Evolutionary conservation across 2,888 invertebrate species (phyloP).

Genomic region (Xiphydria camelus): DNA sequence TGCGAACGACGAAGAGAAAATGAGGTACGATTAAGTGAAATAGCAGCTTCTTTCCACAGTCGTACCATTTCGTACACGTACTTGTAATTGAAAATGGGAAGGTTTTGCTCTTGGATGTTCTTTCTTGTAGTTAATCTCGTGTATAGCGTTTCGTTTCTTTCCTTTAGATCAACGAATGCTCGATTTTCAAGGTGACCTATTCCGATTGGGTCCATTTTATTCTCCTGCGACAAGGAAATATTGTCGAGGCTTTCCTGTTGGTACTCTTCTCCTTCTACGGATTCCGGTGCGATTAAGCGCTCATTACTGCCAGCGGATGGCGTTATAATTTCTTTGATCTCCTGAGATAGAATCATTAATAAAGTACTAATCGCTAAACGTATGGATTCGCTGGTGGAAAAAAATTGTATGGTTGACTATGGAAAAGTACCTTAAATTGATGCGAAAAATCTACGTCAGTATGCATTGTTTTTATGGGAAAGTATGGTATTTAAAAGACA

Average conservation of each 20-base stretch:
- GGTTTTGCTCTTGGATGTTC: constrained; percentile 2
- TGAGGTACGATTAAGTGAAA: not conserved
- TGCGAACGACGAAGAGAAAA: constrained; percentile 33
- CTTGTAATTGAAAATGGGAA: too few species aligned
- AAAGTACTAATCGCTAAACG: not conserved
- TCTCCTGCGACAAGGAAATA: too few species aligned
- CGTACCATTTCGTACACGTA: constrained; percentile 25
- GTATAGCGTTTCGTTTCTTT: constrained; percentile 16
- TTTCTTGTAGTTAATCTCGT: not conserved
- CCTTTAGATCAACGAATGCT: too few species aligned
- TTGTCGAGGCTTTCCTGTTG: constrained; percentile 3
- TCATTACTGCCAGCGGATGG: too few species aligned
- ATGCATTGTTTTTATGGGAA: not conserved
- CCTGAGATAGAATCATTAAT: not conserved
- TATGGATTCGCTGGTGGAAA: too few species aligned
- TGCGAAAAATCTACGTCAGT: too few species aligned
- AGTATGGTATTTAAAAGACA: constrained; percentile 2
- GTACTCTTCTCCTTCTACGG: not conserved
- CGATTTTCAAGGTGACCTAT: too few species aligned
- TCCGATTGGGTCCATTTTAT: too few species aligned
- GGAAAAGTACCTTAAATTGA: too few species aligned
- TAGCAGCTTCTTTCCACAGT: constrained; percentile 16
- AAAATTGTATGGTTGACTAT: not conserved
- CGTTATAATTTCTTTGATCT: not conserved
- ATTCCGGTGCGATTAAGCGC: too few species aligned